These are phyloP conservation scores for Chaunax sp. DNA, from an alignment of 2,797 vertebrate species.

Conservation along the genomic window DNA sequence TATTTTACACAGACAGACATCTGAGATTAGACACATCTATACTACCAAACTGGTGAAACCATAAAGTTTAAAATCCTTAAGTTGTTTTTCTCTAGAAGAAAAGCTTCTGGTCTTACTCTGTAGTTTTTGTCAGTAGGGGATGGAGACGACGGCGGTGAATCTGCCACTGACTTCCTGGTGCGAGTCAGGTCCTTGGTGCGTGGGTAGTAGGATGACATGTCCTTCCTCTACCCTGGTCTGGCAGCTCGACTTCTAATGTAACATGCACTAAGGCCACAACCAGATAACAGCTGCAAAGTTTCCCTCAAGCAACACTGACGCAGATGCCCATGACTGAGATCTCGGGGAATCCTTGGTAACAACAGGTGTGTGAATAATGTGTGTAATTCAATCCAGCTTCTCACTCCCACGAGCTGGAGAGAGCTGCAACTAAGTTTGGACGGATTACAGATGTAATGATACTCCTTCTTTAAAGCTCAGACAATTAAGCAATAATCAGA, in stretches of 20 bases:
- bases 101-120: constrained; percentile 88
- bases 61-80: background rate
- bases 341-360: constrained; percentile 64
- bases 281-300: constrained; percentile 57
- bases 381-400: constrained; percentile 37
- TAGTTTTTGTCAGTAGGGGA: constrained; percentile 93
- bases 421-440: constrained; percentile 42
- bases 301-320: constrained; percentile 62
- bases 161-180: constrained; percentile 92
- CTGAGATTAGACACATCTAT: background rate
- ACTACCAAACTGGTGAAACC: too few species aligned
- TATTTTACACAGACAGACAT: too few species aligned
- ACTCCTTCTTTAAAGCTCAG: constrained; percentile 47
- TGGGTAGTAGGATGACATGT: constrained; percentile 92
- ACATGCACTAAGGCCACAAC: constrained; percentile 37
- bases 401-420: constrained; percentile 30
- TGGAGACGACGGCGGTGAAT: constrained; percentile 93
- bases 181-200: constrained; percentile 93
- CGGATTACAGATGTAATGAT: constrained; percentile 23
- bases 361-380: constrained; percentile 63
- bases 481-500: constrained; percentile 49
- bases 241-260: constrained; percentile 54
- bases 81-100: constrained; percentile 9
- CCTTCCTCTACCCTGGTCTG: constrained; percentile 45
- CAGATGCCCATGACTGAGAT: constrained; percentile 69